These are phyloP conservation scores for Mesorhabditis belari DNA, from an alignment of 2,888 invertebrate species.

Conservation along the genomic window DNA sequence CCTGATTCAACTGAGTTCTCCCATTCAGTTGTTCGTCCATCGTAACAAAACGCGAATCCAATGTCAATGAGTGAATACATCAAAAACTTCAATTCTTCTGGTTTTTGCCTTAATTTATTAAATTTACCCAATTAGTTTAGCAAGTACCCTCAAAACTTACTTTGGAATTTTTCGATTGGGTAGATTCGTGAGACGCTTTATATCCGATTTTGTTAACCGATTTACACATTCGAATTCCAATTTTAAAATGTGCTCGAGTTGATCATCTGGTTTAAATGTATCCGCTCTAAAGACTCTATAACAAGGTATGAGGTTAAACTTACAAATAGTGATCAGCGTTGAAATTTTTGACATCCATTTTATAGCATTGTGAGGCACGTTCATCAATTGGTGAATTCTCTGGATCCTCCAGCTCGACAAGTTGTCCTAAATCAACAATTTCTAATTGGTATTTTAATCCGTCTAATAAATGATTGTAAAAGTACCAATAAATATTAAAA, in stretches of 20 bases:
- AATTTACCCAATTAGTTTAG: not conserved
- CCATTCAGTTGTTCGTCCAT: conserved; percentile 69
- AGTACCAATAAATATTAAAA: too few species aligned
- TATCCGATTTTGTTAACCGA: conserved; percentile 31
- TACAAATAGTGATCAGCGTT: not conserved
- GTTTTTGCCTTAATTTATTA: too few species aligned
- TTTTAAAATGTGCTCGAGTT: conserved; percentile 14
- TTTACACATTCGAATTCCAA: conserved; percentile 9
- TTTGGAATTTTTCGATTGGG: conserved; percentile 25
- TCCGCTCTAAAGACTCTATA: conserved; percentile 20
- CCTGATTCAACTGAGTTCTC: conserved; percentile 19
- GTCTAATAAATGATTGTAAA: too few species aligned
- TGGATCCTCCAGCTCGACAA: not conserved
- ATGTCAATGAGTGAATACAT: conserved; percentile 69
- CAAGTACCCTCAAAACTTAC: not conserved
- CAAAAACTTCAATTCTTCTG: conserved; percentile 16
- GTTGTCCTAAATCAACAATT: too few species aligned
- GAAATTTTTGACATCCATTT: not conserved
- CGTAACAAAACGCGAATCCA: conserved; percentile 74
- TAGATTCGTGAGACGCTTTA: conserved; percentile 39
- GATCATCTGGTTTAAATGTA: conserved; percentile 27
- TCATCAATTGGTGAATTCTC: not conserved
- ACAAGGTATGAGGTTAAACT: not conserved
- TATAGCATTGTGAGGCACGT: not conserved
- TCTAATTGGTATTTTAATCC: too few species aligned